Evolutionary conservation across 2,888 invertebrate species (phyloP).

Genomic region (Synergus umbraculus): DNA sequence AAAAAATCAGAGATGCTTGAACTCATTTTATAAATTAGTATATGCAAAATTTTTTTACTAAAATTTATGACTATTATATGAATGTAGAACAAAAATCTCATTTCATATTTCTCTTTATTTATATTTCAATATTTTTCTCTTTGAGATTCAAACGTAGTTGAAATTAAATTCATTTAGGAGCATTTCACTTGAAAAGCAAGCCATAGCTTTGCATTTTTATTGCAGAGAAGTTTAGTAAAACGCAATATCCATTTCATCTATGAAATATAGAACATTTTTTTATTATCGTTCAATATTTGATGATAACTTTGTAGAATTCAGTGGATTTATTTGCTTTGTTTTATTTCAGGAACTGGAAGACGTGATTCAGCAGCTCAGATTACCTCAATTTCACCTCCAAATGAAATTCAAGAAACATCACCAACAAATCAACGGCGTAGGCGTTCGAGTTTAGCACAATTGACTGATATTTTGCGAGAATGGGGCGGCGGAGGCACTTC

Average conservation of each 20-base stretch:
- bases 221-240: neutral
- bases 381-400: constrained; percentile 89
- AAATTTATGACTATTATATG: neutral
- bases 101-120: neutral
- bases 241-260: neutral
- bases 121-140: neutral
- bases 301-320: neutral
- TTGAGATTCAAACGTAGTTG: neutral
- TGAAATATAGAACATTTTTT: neutral
- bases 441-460: constrained; percentile 91
- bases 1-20: neutral
- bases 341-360: constrained; percentile 80
- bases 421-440: constrained; percentile 86
- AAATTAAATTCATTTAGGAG: neutral
- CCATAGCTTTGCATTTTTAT: neutral
- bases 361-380: constrained; percentile 96
- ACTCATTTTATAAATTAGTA: neutral
- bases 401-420: constrained; percentile 85
- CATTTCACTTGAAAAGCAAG: neutral
- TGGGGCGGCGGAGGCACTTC: constrained; percentile 85
- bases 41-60: neutral
- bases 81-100: neutral
- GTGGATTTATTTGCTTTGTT: neutral
- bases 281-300: neutral
- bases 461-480: constrained; percentile 92